phyloP scores from a whole-genome alignment of 2,888 invertebrate species.

The Fragum sueziense region DNA sequence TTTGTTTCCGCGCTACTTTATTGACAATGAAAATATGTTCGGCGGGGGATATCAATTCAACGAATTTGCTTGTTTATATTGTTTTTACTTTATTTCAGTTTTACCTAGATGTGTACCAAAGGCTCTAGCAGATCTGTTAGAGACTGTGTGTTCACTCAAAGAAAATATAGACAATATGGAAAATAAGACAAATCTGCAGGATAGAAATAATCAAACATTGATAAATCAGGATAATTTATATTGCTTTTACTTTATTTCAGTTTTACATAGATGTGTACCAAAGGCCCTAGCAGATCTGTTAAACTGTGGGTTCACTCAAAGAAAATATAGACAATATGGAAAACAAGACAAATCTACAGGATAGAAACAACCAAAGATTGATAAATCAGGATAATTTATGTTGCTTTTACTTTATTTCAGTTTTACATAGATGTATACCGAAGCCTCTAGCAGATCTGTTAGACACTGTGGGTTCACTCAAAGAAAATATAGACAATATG shows the following conservation, averaged over 20 bases:
- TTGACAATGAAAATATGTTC: no score
- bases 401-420: conserved; percentile 3
- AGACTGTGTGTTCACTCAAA: conserved; percentile 58
- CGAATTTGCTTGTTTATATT: no score
- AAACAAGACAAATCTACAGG: conserved; percentile 47
- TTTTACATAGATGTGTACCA: conserved; percentile 85
- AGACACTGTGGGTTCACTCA: conserved; percentile 59
- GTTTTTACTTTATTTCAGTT: conserved; percentile 10
- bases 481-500: conserved; percentile 58
- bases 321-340: conserved; percentile 58
- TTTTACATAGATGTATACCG: conserved; percentile 84
- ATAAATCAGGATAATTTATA: conserved; percentile 80
- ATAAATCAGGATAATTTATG: conserved; percentile 80
- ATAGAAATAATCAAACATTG: conserved; percentile 47
- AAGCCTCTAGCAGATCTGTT: conserved; percentile 54
- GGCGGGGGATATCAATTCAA: no score
- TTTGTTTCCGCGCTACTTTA: no score
- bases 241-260: conserved; percentile 80
- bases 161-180: conserved; percentile 58
- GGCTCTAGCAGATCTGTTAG: conserved; percentile 53
- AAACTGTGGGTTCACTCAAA: conserved; percentile 59
- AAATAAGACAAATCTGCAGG: conserved; percentile 47
- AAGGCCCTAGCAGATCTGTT: conserved; percentile 54
- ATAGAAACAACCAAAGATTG: conserved; percentile 62
- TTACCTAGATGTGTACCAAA: conserved; percentile 84